Percentiles rank a stretch among this genome's conserved stretches.
Conservation (phyloP, 2,888 invertebrate genomes). For the Ectemnius cavifrons region DNA sequence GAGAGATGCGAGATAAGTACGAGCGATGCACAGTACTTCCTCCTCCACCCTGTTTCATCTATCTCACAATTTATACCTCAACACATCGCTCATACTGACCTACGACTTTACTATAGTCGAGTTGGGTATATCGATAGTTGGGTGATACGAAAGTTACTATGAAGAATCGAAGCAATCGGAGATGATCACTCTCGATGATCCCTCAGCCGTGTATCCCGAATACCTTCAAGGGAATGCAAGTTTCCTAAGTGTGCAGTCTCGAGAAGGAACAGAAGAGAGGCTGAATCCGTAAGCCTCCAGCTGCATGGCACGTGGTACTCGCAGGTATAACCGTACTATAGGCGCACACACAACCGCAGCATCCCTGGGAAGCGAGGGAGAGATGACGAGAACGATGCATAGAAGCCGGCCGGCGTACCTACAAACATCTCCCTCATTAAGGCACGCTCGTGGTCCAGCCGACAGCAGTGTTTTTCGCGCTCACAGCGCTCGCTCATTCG, state of each 20-base stretch:
- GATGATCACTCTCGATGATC: too few species aligned
- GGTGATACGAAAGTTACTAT: too few species aligned
- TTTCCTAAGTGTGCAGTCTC: slow-evolving; percentile 35
- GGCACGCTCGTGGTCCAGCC: slow-evolving; percentile 51
- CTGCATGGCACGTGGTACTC: slow-evolving; percentile 45
- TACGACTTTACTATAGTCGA: too few species aligned
- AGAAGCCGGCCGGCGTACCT: slow-evolving; percentile 8
- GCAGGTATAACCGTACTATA: slow-evolving; percentile 36
- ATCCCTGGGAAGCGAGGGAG: neutral
- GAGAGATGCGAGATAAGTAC: too few species aligned
- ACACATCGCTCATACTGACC: too few species aligned
- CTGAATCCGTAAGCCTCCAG: slow-evolving; percentile 43
- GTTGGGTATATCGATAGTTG: too few species aligned
- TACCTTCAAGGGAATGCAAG: slow-evolving; percentile 35
- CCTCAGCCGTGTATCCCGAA: neutral
- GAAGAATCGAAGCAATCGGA: too few species aligned
- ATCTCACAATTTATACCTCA: too few species aligned
- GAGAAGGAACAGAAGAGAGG: slow-evolving; percentile 42
- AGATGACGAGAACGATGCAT: too few species aligned
- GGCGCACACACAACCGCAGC: slow-evolving; percentile 4
- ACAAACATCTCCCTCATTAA: slow-evolving; percentile 56
- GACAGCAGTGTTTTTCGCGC: slow-evolving; percentile 43
- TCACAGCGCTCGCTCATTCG: slow-evolving; percentile 1
- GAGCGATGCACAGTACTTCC: too few species aligned
- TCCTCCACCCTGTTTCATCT: too few species aligned